phyloP scores from a whole-genome alignment of 2,113 vertebrate genomes.

The Phrynosoma blainvillii region DNA sequence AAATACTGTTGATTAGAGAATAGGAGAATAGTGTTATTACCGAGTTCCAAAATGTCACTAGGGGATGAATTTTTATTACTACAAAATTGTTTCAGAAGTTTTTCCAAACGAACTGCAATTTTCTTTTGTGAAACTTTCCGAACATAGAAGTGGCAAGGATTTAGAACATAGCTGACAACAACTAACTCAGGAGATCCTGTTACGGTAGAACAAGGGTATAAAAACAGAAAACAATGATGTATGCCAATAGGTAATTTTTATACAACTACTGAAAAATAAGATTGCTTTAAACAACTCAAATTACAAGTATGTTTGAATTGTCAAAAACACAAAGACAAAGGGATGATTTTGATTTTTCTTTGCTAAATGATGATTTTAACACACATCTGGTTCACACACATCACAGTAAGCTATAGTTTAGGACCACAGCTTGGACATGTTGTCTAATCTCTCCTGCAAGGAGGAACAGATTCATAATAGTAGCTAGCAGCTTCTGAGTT shows the following conservation, averaged over 20 bases:
- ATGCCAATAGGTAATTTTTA: neutral
- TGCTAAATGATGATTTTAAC: neutral
- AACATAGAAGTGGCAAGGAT: constrained; percentile 90
- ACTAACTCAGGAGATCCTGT: constrained; percentile 79
- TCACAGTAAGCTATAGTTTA: too few species aligned
- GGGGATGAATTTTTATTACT: constrained; percentile 61
- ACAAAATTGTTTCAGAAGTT: constrained; percentile 78
- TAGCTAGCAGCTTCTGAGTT: too few species aligned
- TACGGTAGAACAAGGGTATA: constrained; percentile 31
- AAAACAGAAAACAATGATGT: neutral
- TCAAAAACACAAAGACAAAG: neutral
- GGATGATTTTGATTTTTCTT: neutral
- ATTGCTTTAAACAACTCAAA: neutral
- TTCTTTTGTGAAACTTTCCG: constrained; percentile 79
- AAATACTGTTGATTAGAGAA: neutral
- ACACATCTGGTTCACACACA: neutral
- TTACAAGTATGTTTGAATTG: neutral
- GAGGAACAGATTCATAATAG: too few species aligned
- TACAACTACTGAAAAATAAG: neutral
- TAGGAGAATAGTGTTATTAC: constrained; percentile 67
- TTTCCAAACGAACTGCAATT: constrained; percentile 71
- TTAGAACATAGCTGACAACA: constrained; percentile 83
- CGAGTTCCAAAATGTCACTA: constrained; percentile 79
- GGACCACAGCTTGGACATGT: too few species aligned
- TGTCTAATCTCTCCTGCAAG: too few species aligned